phyloP scores from a whole-genome alignment of 2,797 vertebrate genomes.

The Poecilia velifera region DNA sequence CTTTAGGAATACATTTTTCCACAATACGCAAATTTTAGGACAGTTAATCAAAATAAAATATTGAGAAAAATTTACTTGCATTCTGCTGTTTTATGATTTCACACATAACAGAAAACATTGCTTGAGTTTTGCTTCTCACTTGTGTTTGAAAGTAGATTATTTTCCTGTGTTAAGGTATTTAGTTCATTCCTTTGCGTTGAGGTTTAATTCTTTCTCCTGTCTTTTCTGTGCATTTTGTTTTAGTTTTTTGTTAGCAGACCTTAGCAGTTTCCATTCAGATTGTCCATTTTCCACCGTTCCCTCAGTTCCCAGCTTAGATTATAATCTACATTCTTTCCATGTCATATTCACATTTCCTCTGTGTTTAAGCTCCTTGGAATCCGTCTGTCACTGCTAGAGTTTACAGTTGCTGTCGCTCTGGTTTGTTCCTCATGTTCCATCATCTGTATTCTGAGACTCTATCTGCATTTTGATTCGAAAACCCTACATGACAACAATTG shows the following conservation, averaged over 20 bases:
- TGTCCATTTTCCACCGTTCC: not conserved
- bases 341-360: not conserved
- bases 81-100: not conserved
- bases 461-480: not conserved
- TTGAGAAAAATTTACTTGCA: not conserved
- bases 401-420: not conserved
- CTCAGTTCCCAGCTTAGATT: not conserved
- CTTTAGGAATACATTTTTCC: not conserved
- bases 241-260: not conserved
- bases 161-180: not conserved
- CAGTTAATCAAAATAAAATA: not conserved
- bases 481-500: not conserved
- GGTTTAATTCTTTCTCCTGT: not conserved
- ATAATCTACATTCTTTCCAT: not conserved
- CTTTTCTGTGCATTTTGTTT: not conserved
- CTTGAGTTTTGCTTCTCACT: not conserved
- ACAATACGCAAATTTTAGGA: not conserved
- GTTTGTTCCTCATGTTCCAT: not conserved
- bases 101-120: not conserved
- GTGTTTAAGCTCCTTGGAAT: not conserved
- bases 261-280: not conserved
- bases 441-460: not conserved
- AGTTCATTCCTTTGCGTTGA: not conserved
- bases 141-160: not conserved
- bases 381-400: not conserved